A percentile compares a stretch with the other conserved stretches of the same genome.
phyloP scores from a whole-genome alignment of 1,140 invertebrate species.

The Cotesia vestalis region DNA sequence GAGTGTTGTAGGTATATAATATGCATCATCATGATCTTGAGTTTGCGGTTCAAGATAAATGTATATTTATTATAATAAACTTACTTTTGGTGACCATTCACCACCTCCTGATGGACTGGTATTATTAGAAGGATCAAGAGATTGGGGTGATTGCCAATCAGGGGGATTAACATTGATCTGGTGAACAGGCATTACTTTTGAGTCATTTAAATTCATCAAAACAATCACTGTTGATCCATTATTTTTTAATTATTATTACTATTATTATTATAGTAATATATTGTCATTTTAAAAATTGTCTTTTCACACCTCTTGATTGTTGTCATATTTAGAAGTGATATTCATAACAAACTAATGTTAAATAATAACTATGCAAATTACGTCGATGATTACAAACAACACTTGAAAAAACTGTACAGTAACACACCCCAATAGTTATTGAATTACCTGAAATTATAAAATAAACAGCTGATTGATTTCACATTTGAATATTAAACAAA shows the following conservation, averaged over 20 bases:
- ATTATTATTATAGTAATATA: not conserved
- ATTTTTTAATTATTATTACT: not conserved
- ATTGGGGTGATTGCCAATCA: constrained; percentile 56
- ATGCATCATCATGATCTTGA: not conserved
- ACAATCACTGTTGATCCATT: constrained; percentile 39
- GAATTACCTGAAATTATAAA: constrained; percentile 4
- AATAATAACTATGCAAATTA: not conserved
- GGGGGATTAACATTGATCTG: constrained; percentile 61
- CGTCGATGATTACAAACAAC: not conserved
- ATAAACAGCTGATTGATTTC: not conserved
- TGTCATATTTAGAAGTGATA: not conserved
- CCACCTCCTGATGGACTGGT: constrained; percentile 51
- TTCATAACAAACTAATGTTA: not conserved
- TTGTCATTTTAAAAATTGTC: not conserved
- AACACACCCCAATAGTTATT: not conserved
- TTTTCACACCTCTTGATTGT: constrained; percentile 12
- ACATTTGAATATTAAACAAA: not conserved
- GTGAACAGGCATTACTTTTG: constrained; percentile 58
- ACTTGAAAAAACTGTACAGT: not conserved
- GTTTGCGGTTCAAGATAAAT: not conserved
- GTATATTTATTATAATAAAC: constrained; percentile 4
- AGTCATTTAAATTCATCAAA: constrained; percentile 46
- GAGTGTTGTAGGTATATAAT: not conserved
- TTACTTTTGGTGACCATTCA: constrained; percentile 58
- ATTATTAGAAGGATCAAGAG: constrained; percentile 51